Evolutionary conservation across 2,888 invertebrate species (phyloP).

Genomic region (Scrobipalpa atriplicella): DNA sequence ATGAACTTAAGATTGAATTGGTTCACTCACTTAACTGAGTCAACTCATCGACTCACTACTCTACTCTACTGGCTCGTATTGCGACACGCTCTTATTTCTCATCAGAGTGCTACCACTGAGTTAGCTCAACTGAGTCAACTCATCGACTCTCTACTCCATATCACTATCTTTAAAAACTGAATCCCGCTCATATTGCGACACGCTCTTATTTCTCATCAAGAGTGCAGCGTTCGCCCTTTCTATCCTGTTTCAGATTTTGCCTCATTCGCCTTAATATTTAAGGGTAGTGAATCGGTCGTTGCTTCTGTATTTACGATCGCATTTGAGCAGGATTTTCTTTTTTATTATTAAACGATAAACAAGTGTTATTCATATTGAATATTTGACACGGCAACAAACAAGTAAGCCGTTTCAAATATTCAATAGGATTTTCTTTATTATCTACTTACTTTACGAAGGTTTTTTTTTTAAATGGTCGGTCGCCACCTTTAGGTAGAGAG

Average conservation of each 20-base stretch:
- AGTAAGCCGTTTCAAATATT: too few relatives aligned
- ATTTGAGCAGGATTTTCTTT: too few relatives aligned
- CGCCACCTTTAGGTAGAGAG: too few relatives aligned
- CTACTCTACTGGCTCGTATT: neutral
- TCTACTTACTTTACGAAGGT: too few relatives aligned
- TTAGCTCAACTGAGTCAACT: neutral
- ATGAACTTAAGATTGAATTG: too few relatives aligned
- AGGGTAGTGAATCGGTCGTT: neutral
- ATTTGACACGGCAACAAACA: too few relatives aligned
- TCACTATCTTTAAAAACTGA: neutral
- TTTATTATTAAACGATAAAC: too few relatives aligned
- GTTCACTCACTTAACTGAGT: too few relatives aligned
- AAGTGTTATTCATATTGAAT: too few relatives aligned
- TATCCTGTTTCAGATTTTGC: neutral
- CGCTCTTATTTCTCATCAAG: neutral
- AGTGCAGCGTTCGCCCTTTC: constrained; percentile 4
- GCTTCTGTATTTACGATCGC: neutral
- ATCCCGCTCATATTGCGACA: neutral
- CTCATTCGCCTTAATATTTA: neutral
- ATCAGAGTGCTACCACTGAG: neutral
- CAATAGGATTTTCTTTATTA: too few relatives aligned
- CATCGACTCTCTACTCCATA: neutral
- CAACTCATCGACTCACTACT: neutral
- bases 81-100: neutral
- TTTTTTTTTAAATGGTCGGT: too few relatives aligned